These are phyloP conservation scores for Pteropus alecto DNA, from an alignment of 2,113 vertebrate species.

Conservation along the genomic window DNA sequence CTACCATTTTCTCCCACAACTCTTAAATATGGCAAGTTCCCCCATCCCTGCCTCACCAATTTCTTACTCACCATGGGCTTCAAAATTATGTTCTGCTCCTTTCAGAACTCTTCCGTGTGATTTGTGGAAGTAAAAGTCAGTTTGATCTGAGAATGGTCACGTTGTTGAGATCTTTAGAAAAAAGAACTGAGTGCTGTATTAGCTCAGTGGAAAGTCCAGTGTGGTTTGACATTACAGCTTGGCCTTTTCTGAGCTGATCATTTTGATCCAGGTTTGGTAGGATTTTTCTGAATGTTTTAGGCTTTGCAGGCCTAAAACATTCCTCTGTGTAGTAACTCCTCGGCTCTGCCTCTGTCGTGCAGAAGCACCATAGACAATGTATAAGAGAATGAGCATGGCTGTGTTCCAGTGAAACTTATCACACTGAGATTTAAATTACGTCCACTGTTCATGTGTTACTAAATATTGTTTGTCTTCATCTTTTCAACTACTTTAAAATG, in stretches of 20 bases:
- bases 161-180: neutral
- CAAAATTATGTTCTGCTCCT: neutral
- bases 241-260: neutral
- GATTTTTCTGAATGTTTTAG: neutral
- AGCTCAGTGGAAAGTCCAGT: neutral
- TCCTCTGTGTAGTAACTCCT: neutral
- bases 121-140: neutral
- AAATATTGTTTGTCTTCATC: neutral
- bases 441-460: neutral
- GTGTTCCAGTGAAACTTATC: neutral
- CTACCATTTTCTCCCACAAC: neutral
- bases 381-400: neutral
- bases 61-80: neutral
- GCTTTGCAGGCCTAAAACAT: neutral
- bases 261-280: neutral
- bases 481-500: constrained; percentile 24
- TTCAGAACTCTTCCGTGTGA: neutral
- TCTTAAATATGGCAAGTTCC: neutral
- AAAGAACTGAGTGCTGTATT: neutral
- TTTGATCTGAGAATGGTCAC: neutral
- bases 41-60: fast-evolving
- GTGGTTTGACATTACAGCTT: neutral
- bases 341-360: neutral
- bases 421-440: neutral
- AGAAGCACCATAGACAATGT: neutral